Evolutionary conservation across 1,140 invertebrate genomes (phyloP), one percentile per base, ranked within the genome.

Genomic region (Stegodyphus mimosarum): DNA sequence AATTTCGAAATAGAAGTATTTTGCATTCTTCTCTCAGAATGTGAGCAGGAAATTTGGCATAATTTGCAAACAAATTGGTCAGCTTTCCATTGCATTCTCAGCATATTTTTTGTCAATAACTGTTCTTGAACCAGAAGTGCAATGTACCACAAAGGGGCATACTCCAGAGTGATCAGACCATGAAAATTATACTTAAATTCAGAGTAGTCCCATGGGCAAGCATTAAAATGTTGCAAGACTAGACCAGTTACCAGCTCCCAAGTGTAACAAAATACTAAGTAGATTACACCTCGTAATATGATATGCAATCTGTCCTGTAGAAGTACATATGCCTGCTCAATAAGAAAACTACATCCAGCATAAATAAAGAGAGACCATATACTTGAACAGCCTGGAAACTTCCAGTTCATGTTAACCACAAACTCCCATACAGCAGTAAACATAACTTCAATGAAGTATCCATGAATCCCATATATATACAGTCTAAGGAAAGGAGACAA

Each of bases 171-270:
- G 51, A 93, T 90, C 33, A 93, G 88, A 0, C 92, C 92, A 89
- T 90, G 90, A 71, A 92, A 89, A 87, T 92, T 91, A 86, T 90
- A 91, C 77, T 89, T 87, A 88, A 92, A 91, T 18, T 89, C 90
- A 13, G 90, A 90, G 87, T 93, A 93, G 86, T 93, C 91, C 92
- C 92, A 92, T 3, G 92, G 92, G 88, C 92, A 92, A 1, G 92
- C 91, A 86, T 90, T 89, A 85, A 92, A 91, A 71, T 90, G 88
- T 60, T 90, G 89, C 9, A 93, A 88, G n/a, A 92, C 69, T 80
- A 88, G 90, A 11, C 92, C 92, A 67, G 91, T 91, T 63, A 89
- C 89, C 87, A 92, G 92, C 87, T 93, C 92, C 91, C 91, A 92
- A 9, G 89, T 74, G 87, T 92, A 92, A 60, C 91, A 90, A 90